Conservation (phyloP, 2,888 invertebrate genomes). For the Oegoconia quadripuncta region DNA sequence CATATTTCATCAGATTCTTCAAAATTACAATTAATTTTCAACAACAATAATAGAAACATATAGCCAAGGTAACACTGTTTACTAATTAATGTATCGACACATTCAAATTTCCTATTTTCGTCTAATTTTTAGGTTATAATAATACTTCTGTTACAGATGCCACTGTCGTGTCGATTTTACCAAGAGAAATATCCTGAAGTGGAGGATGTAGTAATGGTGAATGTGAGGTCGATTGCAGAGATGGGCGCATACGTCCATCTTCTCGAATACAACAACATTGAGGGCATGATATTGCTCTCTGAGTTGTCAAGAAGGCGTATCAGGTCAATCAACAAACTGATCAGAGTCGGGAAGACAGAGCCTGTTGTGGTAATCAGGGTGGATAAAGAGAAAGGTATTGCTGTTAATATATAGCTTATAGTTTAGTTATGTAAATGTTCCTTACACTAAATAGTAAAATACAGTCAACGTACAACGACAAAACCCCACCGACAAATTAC, state of each 20-base stretch:
- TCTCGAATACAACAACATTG: constrained; percentile 98
- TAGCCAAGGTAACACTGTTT: constrained; percentile 39
- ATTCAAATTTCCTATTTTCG: background rate
- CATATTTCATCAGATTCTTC: constrained; percentile 57
- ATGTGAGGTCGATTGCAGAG: constrained; percentile 98
- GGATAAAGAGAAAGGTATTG: constrained; percentile 98
- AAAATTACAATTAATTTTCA: constrained; percentile 30
- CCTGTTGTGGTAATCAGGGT: constrained; percentile 99
- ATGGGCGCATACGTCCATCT: constrained; percentile 99
- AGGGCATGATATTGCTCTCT: constrained; percentile 99
- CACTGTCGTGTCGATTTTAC: constrained; percentile 97
- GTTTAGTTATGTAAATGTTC: too few relatives aligned
- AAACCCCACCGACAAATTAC: too few relatives aligned
- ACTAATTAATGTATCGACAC: background rate
- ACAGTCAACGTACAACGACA: too few relatives aligned
- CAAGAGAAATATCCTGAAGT: constrained; percentile 98
- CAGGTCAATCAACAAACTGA: constrained; percentile 99
- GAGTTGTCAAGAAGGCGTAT: constrained; percentile 99
- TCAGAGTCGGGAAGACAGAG: constrained; percentile 98
- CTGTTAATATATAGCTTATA: background rate
- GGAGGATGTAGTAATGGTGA: constrained; percentile 99
- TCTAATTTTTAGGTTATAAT: constrained; percentile 53
- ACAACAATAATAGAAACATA: constrained; percentile 28
- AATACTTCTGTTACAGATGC: constrained; percentile 81
- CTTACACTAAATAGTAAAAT: too few relatives aligned